These are phyloP conservation scores for Phymastichus coffea DNA, from an alignment of 1,140 invertebrate genomes.

Conservation along the genomic window DNA sequence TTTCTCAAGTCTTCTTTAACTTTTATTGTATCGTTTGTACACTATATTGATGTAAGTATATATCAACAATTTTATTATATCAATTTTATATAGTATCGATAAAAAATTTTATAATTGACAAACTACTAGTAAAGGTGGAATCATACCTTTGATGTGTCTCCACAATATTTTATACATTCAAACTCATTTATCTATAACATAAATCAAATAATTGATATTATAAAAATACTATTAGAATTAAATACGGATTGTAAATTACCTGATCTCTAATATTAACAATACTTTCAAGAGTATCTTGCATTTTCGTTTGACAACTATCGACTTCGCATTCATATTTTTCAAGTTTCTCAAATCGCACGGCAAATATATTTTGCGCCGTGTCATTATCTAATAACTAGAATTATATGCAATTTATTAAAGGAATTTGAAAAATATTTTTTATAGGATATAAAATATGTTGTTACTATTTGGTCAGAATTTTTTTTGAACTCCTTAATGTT, in stretches of 20 bases:
- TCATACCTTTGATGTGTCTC: conserved; percentile 27
- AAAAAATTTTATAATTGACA: conserved; percentile 7
- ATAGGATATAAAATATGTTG: conserved; percentile 24
- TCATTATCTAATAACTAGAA: conserved; percentile 42
- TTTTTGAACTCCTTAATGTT: conserved; percentile 42
- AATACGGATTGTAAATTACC: conserved; percentile 24
- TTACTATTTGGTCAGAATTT: conserved; percentile 44
- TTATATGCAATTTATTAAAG: conserved; percentile 4
- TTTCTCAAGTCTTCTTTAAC: conserved; percentile 40
- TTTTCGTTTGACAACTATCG: conserved; percentile 47
- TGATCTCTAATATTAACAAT: conserved; percentile 41
- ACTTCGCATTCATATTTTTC: conserved; percentile 48
- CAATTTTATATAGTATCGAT: not conserved
- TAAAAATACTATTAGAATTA: not conserved
- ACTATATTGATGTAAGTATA: conserved; percentile 5
- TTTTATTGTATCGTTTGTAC: conserved; percentile 37
- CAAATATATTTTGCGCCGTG: conserved; percentile 36
- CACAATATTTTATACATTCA: conserved; percentile 28
- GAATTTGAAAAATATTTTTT: conserved; percentile 13
- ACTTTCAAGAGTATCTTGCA: conserved; percentile 48
- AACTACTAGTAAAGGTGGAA: too few species aligned
- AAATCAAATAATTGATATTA: not conserved
- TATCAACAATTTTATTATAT: not conserved
- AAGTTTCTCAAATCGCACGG: conserved; percentile 35
- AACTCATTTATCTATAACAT: conserved; percentile 35